Percentiles rank a stretch among this genome's conserved stretches.
phyloP scores from a whole-genome alignment of 2,113 vertebrate species.

The Myotis lucifugus region DNA sequence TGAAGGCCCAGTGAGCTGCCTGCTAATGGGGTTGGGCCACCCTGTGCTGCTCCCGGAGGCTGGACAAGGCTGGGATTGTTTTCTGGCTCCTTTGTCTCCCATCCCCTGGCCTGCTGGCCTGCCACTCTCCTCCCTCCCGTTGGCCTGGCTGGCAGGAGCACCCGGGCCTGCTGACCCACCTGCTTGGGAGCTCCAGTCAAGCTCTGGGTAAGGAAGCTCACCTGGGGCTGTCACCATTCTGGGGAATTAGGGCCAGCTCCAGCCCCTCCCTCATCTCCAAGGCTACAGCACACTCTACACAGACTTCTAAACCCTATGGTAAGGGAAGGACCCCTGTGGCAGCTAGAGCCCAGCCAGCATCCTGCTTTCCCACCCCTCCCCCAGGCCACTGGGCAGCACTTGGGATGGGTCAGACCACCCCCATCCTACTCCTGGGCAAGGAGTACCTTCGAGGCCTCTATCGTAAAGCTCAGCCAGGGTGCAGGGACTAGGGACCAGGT shows the following conservation, averaged over 20 bases:
- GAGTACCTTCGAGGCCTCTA: too few species aligned
- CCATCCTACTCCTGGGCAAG: background rate
- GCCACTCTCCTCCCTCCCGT: conserved; percentile 83
- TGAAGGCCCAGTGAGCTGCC: conserved; percentile 67
- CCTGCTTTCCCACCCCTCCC: background rate
- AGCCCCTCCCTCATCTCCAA: background rate
- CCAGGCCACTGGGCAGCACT: background rate
- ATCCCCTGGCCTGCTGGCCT: conserved; percentile 63
- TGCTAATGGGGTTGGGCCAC: conserved; percentile 74
- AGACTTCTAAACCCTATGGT: background rate
- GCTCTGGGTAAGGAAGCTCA: conserved; percentile 34
- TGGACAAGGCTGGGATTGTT: conserved; percentile 77
- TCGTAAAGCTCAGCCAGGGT: background rate
- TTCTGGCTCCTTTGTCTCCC: conserved; percentile 52
- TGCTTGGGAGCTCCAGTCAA: background rate
- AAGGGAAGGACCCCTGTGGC: background rate
- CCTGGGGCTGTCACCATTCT: background rate
- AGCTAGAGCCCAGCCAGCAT: background rate
- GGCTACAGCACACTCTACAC: background rate
- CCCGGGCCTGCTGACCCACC: background rate
- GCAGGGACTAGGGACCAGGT: background rate
- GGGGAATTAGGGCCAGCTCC: background rate
- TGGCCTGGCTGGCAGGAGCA: conserved; percentile 76
- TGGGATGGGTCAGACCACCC: background rate
- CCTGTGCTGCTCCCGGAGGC: conserved; percentile 16